Evolutionary conservation across 1,140 invertebrate genomes (phyloP), one percentile per base, ranked within the genome.

Genomic region (Leguminivora glycinivorella): DNA sequence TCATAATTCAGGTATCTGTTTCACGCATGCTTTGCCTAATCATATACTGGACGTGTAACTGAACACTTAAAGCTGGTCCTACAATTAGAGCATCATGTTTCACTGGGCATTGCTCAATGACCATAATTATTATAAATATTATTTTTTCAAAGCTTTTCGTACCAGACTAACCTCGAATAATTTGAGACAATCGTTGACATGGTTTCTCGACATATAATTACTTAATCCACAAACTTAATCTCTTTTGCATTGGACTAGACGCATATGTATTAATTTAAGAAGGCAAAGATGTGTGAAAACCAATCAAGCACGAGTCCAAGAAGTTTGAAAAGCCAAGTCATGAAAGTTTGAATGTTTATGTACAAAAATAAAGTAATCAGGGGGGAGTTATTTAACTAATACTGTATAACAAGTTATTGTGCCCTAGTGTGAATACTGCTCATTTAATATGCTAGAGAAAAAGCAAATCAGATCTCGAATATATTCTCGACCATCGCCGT

Each of bases 171-270:
- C 34, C 31, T 80, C 69, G 69, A 72, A 71, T 66, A 72, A 76
- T 75, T 71, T 74, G 73, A 80, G 80, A 83, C 75, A 74, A 77
- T 82, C 72, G 25, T 26, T 24, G 40, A 75, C 67, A 72, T 78
- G 73, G 70, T 70, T 78, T 74, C 74, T 75, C 81, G 76, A 82
- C 75, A 76, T 83, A 82, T 80, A 83, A 79, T 86, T 77, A 89
- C 85, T 89, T 87, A 88, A 76, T 78, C 76, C 81, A 88, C 82
- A 81, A 82, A 85, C 81, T 88, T 89, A 91, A 90, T 91, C 86
- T 91, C 89, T 85, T 89, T 91, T 80, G 82, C 81, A 87, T 87
- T 91, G 87, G 89, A 91, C 89, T 91, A 91, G 89, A 91, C 83
- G 86, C 85, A 90, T 87, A 87, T 83, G 73, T 78, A 83, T 85